A percentile compares a stretch with the other conserved stretches of the same genome.
phyloP scores from a whole-genome alignment of 2,797 vertebrate genomes.

The Protosalanx chinensis region DNA sequence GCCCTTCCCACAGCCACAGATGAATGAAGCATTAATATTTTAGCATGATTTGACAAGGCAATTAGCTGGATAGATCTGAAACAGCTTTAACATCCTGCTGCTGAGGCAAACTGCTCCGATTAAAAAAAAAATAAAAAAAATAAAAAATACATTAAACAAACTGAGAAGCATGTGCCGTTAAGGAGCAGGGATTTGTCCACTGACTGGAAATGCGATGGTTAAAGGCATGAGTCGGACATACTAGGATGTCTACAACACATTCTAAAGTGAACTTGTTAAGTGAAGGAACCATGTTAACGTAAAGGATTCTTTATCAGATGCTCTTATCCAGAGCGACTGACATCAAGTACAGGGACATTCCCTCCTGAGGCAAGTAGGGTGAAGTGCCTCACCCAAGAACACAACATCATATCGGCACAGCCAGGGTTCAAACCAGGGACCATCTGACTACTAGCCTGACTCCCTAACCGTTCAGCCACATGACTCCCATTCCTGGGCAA shows the following conservation, averaged over 20 bases:
- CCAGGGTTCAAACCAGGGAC: not conserved
- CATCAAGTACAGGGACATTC: too few relatives aligned
- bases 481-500: too few relatives aligned
- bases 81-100: not conserved
- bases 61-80: conserved; percentile 12
- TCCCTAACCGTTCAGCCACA: not conserved
- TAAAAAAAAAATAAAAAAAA: not conserved
- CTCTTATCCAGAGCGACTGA: too few relatives aligned
- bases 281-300: conserved; percentile 24
- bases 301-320: not conserved
- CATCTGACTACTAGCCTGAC: conserved; percentile 6
- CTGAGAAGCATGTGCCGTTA: not conserved
- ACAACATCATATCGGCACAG: too few relatives aligned
- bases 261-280: conserved; percentile 27
- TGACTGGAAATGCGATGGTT: not conserved
- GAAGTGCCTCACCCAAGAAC: too few relatives aligned
- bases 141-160: not conserved
- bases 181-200: not conserved
- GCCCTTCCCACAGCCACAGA: conserved; percentile 6
- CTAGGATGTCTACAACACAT: not conserved
- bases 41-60: conserved; percentile 14
- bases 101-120: not conserved
- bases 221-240: not conserved
- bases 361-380: too few relatives aligned
- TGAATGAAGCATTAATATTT: conserved; percentile 37